A percentile compares a stretch with the other conserved stretches of the same genome.
Conservation (phyloP, 1,140 invertebrate genomes). For the Nomia melanderi region DNA sequence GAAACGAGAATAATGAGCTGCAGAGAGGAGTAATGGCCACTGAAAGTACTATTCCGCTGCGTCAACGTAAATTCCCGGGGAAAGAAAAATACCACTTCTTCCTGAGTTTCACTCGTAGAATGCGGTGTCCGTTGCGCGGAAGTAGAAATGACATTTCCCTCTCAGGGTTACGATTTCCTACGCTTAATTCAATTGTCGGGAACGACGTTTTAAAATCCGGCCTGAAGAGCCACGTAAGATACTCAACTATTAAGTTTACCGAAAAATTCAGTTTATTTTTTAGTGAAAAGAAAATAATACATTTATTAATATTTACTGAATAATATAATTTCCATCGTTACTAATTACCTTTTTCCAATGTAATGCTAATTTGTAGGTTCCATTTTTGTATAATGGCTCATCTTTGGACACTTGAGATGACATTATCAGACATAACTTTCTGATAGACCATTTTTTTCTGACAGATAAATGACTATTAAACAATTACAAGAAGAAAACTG, state of each 20-base stretch:
- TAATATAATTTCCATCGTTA: no score
- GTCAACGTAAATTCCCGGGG: neutral
- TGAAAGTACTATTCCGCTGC: conserved; percentile 5
- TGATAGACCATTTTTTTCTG: no score
- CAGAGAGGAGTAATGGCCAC: conserved; percentile 11
- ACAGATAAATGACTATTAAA: no score
- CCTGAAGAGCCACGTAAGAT: neutral
- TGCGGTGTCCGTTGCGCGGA: neutral
- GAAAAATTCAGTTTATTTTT: no score
- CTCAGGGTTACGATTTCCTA: conserved; percentile 9
- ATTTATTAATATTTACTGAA: no score
- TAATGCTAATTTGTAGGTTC: no score
- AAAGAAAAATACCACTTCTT: conserved; percentile 16
- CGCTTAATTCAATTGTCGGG: conserved; percentile 3
- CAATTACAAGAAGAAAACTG: no score
- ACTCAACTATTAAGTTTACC: conserved; percentile 3
- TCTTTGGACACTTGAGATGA: no score
- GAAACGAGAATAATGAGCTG: conserved; percentile 16
- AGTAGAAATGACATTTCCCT: neutral
- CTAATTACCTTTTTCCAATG: no score
- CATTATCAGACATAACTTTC: no score
- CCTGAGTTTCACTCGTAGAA: neutral
- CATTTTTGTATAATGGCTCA: no score
- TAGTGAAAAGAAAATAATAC: no score
- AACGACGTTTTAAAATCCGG: neutral